phyloP scores from a whole-genome alignment of 2,113 vertebrate genomes.

The Pantherophis guttatus region DNA sequence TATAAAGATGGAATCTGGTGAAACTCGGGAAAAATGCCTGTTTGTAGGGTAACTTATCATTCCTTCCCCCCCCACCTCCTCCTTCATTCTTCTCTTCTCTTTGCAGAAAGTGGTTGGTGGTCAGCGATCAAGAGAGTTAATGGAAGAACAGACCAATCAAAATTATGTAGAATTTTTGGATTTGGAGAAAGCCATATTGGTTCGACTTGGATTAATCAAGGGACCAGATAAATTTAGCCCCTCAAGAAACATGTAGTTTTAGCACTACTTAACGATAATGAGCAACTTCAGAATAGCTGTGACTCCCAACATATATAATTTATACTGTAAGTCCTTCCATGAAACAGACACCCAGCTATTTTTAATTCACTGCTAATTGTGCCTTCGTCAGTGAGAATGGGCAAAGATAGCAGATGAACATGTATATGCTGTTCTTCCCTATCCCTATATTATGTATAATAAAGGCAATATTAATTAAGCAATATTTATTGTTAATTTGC shows the following conservation, averaged over 20 bases:
- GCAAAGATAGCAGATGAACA: neutral
- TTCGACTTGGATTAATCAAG: constrained; percentile 50
- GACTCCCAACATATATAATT: neutral
- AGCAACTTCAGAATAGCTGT: constrained; percentile 6
- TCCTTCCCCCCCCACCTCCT: neutral
- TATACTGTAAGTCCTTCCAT: neutral
- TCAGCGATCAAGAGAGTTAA: constrained; percentile 58
- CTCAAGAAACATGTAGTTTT: neutral
- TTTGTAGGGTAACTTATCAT: neutral
- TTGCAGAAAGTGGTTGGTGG: constrained; percentile 44
- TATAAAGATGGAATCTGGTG: neutral
- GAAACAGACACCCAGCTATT: neutral
- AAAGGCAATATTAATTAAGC: neutral
- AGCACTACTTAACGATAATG: neutral
- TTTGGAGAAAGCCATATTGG: constrained; percentile 66
- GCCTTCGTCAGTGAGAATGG: neutral
- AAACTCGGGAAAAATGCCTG: neutral
- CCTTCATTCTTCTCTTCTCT: neutral
- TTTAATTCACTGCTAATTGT: neutral
- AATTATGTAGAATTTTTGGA: constrained; percentile 58
- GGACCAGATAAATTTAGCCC: constrained; percentile 8
- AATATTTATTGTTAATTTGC: neutral
- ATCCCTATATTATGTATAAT: neutral
- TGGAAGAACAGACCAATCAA: constrained; percentile 54
- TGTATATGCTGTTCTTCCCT: neutral